phyloP scores from a whole-genome alignment of 1,140 invertebrate species.

The Propsilocerus akamusi region DNA sequence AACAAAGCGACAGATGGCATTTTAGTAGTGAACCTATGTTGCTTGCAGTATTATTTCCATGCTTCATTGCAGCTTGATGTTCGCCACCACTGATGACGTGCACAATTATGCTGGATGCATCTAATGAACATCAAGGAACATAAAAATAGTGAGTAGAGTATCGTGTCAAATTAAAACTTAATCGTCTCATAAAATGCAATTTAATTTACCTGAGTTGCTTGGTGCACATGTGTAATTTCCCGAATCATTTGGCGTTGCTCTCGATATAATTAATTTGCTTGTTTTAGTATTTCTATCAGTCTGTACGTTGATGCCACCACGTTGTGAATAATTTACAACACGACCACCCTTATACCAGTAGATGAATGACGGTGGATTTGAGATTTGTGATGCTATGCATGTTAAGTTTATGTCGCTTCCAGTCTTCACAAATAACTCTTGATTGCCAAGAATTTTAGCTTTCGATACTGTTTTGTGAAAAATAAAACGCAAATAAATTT shows the following conservation, averaged over 20 bases:
- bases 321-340: constrained; percentile 65
- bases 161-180: no score
- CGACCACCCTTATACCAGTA: constrained; percentile 76
- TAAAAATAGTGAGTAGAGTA: no score
- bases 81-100: constrained; percentile 26
- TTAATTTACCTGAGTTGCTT: constrained; percentile 25
- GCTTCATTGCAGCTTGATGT: constrained; percentile 54
- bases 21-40: not conserved
- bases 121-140: not conserved
- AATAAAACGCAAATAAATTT: constrained; percentile 6
- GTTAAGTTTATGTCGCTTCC: constrained; percentile 82
- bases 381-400: constrained; percentile 65
- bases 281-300: constrained; percentile 61
- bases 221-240: constrained; percentile 67
- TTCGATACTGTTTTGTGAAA: constrained; percentile 57
- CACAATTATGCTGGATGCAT: not conserved
- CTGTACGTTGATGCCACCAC: constrained; percentile 59
- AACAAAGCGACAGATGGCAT: no score
- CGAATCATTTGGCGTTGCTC: constrained; percentile 49
- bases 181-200: no score
- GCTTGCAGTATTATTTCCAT: constrained; percentile 30
- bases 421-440: constrained; percentile 69
- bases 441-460: constrained; percentile 68
- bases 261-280: constrained; percentile 51
- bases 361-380: constrained; percentile 73